A percentile compares a stretch with the other conserved stretches of the same genome.
Evolutionary conservation across 2,888 invertebrate species (phyloP).

Genomic region (Odontocerum albicorne): DNA sequence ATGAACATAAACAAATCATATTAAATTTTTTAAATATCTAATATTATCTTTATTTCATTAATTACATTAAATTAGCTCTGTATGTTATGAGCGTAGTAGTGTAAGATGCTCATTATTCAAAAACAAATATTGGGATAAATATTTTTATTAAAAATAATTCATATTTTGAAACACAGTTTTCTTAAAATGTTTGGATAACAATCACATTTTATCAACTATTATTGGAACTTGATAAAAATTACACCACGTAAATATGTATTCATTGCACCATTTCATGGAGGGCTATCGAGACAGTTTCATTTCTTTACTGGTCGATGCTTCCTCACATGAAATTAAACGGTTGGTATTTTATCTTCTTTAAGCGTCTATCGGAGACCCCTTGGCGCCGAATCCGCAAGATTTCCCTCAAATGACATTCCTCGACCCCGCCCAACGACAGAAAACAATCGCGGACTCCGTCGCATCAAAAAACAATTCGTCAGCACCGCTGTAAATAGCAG

Average conservation of each 20-base stretch:
- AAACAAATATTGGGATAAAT: too few species aligned
- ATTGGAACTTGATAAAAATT: too few species aligned
- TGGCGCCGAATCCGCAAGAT: slow-evolving; percentile 1
- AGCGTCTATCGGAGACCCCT: neutral
- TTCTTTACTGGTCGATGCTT: neutral
- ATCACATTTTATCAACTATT: too few species aligned
- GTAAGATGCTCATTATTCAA: too few species aligned
- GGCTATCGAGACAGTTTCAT: neutral
- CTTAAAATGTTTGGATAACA: too few species aligned
- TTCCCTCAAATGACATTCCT: neutral
- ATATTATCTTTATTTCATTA: too few species aligned
- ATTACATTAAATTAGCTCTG: too few species aligned
- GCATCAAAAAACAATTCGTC: slow-evolving; percentile 36
- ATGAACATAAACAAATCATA: too few species aligned
- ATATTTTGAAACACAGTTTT: too few species aligned
- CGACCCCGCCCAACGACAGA: neutral
- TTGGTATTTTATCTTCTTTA: neutral
- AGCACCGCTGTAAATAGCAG: slow-evolving; percentile 32
- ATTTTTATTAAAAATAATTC: too few species aligned
- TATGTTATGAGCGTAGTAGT: too few species aligned
- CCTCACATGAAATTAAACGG: neutral
- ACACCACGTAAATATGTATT: neutral
- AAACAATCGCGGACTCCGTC: slow-evolving; percentile 22
- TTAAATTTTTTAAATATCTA: too few species aligned
- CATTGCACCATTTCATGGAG: neutral